phyloP scores from a whole-genome alignment of 2,113 vertebrate species.

The Clarias macrocephalus region DNA sequence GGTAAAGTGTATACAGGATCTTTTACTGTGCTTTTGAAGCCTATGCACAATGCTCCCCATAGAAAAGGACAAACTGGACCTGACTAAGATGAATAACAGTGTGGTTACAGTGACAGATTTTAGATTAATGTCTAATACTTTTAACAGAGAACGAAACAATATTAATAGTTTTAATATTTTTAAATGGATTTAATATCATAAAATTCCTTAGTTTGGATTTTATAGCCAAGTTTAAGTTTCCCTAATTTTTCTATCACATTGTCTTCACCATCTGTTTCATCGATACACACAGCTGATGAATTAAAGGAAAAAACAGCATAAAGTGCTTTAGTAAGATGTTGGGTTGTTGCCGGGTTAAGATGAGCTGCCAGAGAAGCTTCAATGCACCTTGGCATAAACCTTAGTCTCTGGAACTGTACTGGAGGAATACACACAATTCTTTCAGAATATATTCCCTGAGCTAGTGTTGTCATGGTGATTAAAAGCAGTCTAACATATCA shows the following conservation, averaged over 20 bases:
- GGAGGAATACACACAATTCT: neutral
- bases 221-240: neutral
- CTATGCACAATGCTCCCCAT: neutral
- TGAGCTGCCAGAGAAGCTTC: constrained; percentile 1
- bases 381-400: neutral
- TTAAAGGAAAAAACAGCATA: neutral
- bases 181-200: neutral
- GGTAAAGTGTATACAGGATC: neutral
- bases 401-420: neutral
- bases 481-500: neutral
- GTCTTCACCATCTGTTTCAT: neutral
- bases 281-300: neutral
- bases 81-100: neutral
- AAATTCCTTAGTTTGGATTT: neutral
- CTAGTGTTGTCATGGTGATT: neutral
- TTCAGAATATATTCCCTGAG: neutral
- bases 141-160: neutral
- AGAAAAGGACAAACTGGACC: neutral
- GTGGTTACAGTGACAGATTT: no score
- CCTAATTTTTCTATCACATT: neutral
- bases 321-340: neutral
- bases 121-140: neutral
- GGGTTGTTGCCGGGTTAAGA: neutral
- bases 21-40: neutral
- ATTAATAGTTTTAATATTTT: neutral